Evolutionary conservation across 2,113 vertebrate genomes (phyloP).

Genomic region (Clarias batrachus): DNA sequence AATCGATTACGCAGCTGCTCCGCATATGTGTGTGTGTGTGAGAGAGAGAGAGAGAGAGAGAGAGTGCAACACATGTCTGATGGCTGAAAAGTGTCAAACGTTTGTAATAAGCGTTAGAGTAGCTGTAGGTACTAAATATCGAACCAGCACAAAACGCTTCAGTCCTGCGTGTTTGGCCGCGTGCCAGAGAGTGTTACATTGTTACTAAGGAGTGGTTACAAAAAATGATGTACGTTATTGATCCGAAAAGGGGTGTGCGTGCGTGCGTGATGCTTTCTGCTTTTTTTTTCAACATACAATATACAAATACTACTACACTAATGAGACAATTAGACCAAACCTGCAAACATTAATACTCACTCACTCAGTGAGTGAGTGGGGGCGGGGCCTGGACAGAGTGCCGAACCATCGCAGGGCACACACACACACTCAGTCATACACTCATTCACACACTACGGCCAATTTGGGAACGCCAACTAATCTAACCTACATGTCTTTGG

Average conservation of each 20-base stretch:
- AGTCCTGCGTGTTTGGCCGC: not conserved
- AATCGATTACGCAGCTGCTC: conserved; percentile 11
- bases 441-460: too few relatives aligned
- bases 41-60: not conserved
- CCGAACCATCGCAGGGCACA: too few relatives aligned
- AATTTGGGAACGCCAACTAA: too few relatives aligned
- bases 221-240: not conserved
- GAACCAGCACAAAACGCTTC: not conserved
- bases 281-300: not conserved
- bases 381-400: too few relatives aligned
- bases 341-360: too few relatives aligned
- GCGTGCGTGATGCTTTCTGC: not conserved
- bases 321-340: too few relatives aligned
- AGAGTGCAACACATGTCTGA: not conserved
- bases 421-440: too few relatives aligned
- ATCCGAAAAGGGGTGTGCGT: not conserved
- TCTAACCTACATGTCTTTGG: too few relatives aligned
- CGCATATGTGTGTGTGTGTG: not conserved
- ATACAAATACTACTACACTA: too few relatives aligned
- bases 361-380: too few relatives aligned
- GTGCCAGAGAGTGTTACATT: not conserved
- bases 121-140: not conserved
- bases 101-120: not conserved
- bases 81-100: not conserved
- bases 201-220: not conserved